phyloP scores from a whole-genome alignment of 2,797 vertebrate genomes.

The Scomberomorus guttatus region DNA sequence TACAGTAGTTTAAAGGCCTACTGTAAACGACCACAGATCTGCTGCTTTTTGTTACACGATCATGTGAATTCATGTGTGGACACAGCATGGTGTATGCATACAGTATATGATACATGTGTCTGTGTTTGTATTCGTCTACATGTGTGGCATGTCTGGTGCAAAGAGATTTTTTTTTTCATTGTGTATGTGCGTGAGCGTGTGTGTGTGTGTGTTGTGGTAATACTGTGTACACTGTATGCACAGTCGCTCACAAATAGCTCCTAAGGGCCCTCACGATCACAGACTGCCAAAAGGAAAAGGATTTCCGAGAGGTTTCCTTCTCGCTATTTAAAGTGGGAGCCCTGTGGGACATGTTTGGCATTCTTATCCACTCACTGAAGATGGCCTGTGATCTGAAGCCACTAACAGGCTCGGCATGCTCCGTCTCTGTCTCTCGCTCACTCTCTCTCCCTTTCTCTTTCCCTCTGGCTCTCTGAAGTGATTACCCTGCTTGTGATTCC shows the following conservation, averaged over 20 bases:
- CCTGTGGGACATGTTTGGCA: conserved; percentile 84
- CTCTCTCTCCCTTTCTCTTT: conserved; percentile 71
- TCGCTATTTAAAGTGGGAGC: conserved; percentile 79
- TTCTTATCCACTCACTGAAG: conserved; percentile 84
- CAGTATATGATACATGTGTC: conserved; percentile 48
- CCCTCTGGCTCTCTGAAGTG: conserved; percentile 84
- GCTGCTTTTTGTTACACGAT: conserved; percentile 37
- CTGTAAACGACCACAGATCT: conserved; percentile 21
- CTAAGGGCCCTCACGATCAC: conserved; percentile 77
- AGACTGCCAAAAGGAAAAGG: conserved; percentile 81
- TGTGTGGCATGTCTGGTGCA: conserved; percentile 69
- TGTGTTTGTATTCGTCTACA: conserved; percentile 59
- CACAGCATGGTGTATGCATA: conserved; percentile 13
- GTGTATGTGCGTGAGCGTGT: conserved; percentile 30
- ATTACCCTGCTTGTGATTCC: conserved; percentile 87
- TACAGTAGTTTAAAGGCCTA: not conserved
- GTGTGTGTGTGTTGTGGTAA: conserved; percentile 26
- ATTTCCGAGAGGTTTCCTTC: conserved; percentile 84
- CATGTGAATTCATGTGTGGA: conserved; percentile 61
- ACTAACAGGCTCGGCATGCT: conserved; percentile 79
- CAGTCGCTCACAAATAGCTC: conserved; percentile 74
- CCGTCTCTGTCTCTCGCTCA: conserved; percentile 60
- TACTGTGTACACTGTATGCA: conserved; percentile 56
- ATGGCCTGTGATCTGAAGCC: conserved; percentile 84
- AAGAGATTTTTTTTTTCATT: conserved; percentile 34